Evolutionary conservation across 2,113 vertebrate species (phyloP), one percentile per base, ranked within the genome.

Genomic region (Blennius ocellaris): DNA sequence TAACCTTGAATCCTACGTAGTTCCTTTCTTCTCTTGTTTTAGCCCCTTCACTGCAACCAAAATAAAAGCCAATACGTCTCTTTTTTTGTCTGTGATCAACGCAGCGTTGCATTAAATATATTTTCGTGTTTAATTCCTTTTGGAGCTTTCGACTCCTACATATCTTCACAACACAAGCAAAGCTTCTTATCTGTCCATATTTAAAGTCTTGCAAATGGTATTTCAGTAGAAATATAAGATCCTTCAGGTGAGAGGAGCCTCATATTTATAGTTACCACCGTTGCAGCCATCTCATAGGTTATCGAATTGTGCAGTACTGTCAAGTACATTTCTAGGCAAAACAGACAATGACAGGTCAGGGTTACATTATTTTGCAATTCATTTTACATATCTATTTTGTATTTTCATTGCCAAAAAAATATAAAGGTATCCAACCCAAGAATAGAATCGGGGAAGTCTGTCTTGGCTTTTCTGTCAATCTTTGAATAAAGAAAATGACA

Each of bases 1-100:
- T 73, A n/a, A 74, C 82, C 76, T 80, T 10, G 43, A 71, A 30
- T 59, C 16, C 45, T 17, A 17, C 30, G 8, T 37, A 8, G 17
- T 43, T 40, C 1, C 38, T 69, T 60, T 55, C 21, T 3, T 39
- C 56, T 39, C 50, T 16, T 56, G 11, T 10, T 21, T 21, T n/a
- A 7, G 3, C 2, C 14, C 15, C 11, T 48, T 78, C 1, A 8
- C 1, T 10, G 7, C 40, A 61, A 3, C 17, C 21, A 56, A 37
- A 57, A 40, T 5, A 36, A 21, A 37, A 59, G n/a, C 63, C 6
- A 30, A 38, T 57, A n/a, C 8, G 6, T 4, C 8, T 43, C 30
- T 58, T 61, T 17, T 17, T 7, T 53, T 50, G 45, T 62, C 51
- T 16, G 37, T 43, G 10, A 66, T 45, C 40, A 54, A 14, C 11